Evolutionary conservation across 2,797 vertebrate genomes (phyloP).

Genomic region (Peromyscus nudipes): DNA sequence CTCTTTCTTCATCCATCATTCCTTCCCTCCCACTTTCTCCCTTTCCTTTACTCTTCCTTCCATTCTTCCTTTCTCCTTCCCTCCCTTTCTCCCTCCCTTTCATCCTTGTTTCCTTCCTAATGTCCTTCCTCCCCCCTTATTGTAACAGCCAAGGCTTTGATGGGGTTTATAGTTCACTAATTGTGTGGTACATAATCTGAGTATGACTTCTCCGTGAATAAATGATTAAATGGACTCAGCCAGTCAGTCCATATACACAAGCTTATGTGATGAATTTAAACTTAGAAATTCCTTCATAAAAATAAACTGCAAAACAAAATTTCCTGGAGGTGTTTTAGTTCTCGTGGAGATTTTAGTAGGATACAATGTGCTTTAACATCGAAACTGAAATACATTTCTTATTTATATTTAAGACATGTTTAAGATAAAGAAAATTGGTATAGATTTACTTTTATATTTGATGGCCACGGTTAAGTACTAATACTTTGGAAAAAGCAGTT

Average conservation of each 20-base stretch:
- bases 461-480: background rate
- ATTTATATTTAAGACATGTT: background rate
- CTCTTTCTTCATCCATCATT: accelerated
- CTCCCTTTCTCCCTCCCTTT: background rate
- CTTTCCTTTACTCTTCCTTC: background rate
- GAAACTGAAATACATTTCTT: background rate
- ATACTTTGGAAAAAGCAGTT: background rate
- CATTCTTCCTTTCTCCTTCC: accelerated
- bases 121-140: background rate
- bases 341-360: background rate
- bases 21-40: background rate
- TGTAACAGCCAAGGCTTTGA: background rate
- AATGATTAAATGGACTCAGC: background rate
- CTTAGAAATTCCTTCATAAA: background rate
- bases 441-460: background rate
- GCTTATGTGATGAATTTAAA: background rate
- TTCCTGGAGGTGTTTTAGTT: background rate
- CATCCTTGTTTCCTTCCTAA: too few relatives aligned
- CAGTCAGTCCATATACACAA: background rate
- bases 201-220: background rate
- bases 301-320: background rate
- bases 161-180: background rate
- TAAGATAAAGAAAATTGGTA: background rate
- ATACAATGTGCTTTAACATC: background rate
- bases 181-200: background rate